Evolutionary conservation across 2,113 vertebrate genomes (phyloP).

Genomic region (Daphoenositta chrysoptera): DNA sequence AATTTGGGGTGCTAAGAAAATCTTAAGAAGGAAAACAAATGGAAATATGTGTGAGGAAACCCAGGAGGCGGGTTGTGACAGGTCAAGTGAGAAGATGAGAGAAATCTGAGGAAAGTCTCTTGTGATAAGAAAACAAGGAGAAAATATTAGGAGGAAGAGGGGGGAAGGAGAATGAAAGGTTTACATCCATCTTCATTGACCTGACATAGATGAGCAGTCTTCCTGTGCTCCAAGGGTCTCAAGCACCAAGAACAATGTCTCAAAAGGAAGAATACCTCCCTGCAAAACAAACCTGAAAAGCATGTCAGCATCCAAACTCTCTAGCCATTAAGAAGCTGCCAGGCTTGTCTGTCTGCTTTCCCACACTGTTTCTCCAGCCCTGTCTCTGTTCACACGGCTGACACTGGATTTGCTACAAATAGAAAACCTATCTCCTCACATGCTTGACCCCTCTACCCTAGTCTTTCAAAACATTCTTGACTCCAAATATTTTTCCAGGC

Average conservation of each 20-base stretch:
- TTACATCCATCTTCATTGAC: neutral
- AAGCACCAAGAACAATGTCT: neutral
- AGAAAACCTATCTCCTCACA: neutral
- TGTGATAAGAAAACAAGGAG: neutral
- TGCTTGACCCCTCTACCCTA: neutral
- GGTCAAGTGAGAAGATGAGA: neutral
- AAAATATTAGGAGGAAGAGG: neutral
- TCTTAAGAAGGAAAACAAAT: neutral
- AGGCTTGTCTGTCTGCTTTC: neutral
- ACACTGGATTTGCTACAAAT: slow-evolving; percentile 21
- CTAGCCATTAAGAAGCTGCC: neutral
- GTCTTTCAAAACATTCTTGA: slow-evolving; percentile 30
- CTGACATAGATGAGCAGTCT: neutral
- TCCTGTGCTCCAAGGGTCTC: neutral
- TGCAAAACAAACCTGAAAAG: neutral
- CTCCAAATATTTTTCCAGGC: slow-evolving; percentile 21
- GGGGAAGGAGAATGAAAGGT: neutral
- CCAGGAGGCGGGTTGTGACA: neutral
- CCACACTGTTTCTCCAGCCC: neutral
- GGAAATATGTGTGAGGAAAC: neutral
- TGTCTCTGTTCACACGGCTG: neutral
- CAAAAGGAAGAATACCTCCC: neutral
- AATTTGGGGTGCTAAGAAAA: neutral
- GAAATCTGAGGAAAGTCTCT: neutral
- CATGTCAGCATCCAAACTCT: neutral